Conservation (phyloP, 1,140 invertebrate genomes). For the Pseudomyrmex flavicornis region DNA sequence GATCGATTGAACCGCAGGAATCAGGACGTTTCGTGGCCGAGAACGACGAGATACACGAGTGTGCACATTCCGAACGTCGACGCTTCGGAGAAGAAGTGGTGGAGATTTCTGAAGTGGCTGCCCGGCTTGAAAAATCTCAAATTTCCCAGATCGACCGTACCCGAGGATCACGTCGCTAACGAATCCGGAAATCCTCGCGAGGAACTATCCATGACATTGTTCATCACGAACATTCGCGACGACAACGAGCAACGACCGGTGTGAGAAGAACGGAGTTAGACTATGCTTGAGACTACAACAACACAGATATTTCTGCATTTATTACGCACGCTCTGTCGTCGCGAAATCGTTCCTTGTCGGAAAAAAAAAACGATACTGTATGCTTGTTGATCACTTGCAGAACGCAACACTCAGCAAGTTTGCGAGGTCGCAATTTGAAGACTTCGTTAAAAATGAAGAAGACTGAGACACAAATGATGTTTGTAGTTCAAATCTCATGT, state of each 20-base stretch:
- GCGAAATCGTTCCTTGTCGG: background rate
- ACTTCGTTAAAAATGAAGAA: background rate
- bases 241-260: constrained; percentile 75
- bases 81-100: constrained; percentile 77
- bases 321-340: background rate
- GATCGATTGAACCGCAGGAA: constrained; percentile 4
- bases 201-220: constrained; percentile 79
- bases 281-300: background rate
- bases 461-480: constrained; percentile 11
- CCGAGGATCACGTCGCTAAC: constrained; percentile 57
- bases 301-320: constrained; percentile 7
- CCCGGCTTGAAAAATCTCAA: constrained; percentile 74
- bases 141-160: constrained; percentile 54
- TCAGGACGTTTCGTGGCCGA: background rate
- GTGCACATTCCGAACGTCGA: constrained; percentile 38
- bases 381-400: no score
- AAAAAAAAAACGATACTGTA: background rate
- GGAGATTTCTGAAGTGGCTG: constrained; percentile 79
- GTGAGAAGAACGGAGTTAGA: constrained; percentile 53
- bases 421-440: background rate
- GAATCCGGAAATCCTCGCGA: constrained; percentile 67
- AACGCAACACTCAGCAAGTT: no score
- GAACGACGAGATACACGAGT: background rate
- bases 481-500: background rate
- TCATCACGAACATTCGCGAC: constrained; percentile 75